Conservation (phyloP, 2,113 vertebrate species). For the Grantiella picta region DNA sequence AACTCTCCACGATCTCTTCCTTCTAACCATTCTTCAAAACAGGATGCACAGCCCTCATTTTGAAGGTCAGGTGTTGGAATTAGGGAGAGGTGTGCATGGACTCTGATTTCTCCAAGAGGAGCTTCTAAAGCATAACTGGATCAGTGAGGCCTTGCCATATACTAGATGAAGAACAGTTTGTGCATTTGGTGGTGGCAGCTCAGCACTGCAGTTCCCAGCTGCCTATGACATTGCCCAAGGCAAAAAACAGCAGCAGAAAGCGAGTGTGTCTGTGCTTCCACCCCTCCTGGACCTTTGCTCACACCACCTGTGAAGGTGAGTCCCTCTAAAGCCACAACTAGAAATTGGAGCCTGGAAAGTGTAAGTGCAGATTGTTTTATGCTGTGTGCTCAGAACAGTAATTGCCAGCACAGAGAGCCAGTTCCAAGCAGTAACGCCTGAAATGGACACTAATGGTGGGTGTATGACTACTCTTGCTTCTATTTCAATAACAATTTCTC, state of each 20-base stretch:
- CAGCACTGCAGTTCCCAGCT: background rate
- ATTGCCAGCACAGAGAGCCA: background rate
- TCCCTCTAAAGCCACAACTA: background rate
- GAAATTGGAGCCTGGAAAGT: background rate
- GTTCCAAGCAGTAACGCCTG: background rate
- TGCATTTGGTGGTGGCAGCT: too few relatives aligned
- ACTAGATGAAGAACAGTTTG: background rate
- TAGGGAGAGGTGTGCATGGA: background rate
- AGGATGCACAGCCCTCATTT: background rate
- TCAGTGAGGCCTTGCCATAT: background rate
- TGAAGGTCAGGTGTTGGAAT: background rate
- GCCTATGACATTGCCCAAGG: background rate
- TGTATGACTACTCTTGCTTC: background rate
- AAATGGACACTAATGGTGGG: accelerated
- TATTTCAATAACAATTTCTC: background rate
- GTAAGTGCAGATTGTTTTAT: background rate
- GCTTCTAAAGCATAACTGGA: background rate
- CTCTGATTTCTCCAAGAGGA: background rate
- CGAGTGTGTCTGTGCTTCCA: accelerated
- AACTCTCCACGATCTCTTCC: background rate
- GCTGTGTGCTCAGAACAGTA: background rate
- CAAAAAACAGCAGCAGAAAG: background rate
- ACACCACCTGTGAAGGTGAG: background rate
- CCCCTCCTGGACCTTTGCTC: background rate
- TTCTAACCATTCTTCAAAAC: background rate